Percentiles rank a stretch among this genome's conserved stretches.
Evolutionary conservation across 2,888 invertebrate species (phyloP).

Genomic region (Drepanosiphum platanoidis): DNA sequence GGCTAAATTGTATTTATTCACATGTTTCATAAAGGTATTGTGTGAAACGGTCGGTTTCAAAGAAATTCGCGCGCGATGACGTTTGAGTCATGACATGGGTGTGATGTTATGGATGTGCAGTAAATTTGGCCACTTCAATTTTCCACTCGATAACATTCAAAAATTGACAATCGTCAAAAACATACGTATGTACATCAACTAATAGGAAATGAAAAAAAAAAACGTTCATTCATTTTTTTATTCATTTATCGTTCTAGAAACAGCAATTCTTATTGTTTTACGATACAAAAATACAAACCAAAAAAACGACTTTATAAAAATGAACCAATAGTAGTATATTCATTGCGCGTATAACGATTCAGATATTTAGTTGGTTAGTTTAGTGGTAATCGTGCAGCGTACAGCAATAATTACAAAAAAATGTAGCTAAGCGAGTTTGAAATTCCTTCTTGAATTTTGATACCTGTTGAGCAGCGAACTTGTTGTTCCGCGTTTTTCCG

Average conservation of each 20-base stretch:
- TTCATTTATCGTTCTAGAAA: neutral
- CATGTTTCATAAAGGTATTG: neutral
- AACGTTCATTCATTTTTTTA: neutral
- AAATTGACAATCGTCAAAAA: neutral
- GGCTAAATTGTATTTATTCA: constrained; percentile 48
- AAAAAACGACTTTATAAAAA: neutral
- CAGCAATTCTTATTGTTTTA: neutral
- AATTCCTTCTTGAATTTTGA: neutral
- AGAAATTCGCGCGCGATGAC: neutral
- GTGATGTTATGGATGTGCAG: neutral
- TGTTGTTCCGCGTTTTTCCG: neutral
- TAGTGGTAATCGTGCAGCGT: neutral
- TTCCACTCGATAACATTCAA: neutral
- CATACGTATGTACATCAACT: neutral
- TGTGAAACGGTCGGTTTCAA: neutral
- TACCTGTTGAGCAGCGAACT: neutral
- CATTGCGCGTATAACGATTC: neutral
- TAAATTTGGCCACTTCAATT: neutral
- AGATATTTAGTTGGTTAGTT: neutral
- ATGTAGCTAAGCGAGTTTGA: neutral
- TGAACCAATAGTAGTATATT: neutral
- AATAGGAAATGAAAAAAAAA: neutral
- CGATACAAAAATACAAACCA: neutral
- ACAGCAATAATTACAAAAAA: neutral
- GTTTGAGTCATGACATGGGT: neutral